phyloP scores from a whole-genome alignment of 1,140 invertebrate species.

The Stegodyphus mimosarum region DNA sequence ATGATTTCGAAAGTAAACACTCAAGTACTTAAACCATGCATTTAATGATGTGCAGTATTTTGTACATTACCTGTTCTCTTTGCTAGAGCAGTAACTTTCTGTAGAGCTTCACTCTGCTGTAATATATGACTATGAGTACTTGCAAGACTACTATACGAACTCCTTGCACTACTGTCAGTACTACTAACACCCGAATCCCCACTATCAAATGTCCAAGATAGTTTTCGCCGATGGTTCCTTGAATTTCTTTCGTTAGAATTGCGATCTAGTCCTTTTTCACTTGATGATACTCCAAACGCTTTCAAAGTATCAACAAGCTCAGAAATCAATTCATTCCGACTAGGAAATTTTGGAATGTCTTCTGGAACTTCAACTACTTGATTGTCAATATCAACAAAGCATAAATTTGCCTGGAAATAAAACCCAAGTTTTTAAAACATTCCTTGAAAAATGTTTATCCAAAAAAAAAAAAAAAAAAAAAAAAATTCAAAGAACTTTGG shows the following conservation, averaged over 20 bases:
- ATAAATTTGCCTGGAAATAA: constrained; percentile 80
- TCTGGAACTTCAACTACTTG: constrained; percentile 92
- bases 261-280: constrained; percentile 28
- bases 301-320: constrained; percentile 86
- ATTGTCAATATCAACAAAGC: constrained; percentile 96
- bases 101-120: constrained; percentile 76
- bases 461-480: neutral
- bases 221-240: constrained; percentile 49
- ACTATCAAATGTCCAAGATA: constrained; percentile 60
- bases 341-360: constrained; percentile 93
- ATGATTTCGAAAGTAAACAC: no score
- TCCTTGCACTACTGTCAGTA: constrained; percentile 59
- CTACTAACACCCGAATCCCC: constrained; percentile 58
- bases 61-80: constrained; percentile 71
- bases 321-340: constrained; percentile 84
- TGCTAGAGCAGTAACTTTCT: constrained; percentile 82
- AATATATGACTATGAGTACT: constrained; percentile 67
- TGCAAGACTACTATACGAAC: constrained; percentile 59
- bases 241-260: constrained; percentile 60
- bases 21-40: no score
- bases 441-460: no score
- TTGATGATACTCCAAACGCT: constrained; percentile 65
- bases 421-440: neutral
- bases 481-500: neutral
- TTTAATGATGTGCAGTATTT: no score